Evolutionary conservation across 1,140 invertebrate genomes (phyloP).

Genomic region (Caligus rogercresseyi): DNA sequence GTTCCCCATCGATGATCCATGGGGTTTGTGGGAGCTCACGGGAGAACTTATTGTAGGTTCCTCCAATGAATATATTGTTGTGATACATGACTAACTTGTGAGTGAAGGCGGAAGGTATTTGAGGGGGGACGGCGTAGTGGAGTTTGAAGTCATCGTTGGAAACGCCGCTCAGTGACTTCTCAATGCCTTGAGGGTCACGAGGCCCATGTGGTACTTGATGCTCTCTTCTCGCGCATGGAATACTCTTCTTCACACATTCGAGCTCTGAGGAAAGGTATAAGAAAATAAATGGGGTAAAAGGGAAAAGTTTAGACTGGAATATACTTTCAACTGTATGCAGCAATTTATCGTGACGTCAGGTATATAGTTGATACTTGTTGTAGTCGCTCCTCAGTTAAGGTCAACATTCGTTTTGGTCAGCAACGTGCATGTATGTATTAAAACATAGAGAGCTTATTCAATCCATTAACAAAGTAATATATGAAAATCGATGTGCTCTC

Average conservation of each 20-base stretch:
- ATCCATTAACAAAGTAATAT: no score
- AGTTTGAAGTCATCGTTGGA: not conserved
- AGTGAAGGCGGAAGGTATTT: not conserved
- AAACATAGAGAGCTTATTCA: no score
- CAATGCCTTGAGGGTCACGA: conserved; percentile 1
- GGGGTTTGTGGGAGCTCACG: conserved; percentile 76
- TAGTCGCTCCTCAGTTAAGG: no score
- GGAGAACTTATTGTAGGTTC: conserved; percentile 61
- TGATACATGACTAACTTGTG: conserved; percentile 2
- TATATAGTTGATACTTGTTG: no score
- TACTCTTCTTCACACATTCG: conserved; percentile 24
- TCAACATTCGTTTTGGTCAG: no score
- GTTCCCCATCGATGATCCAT: conserved; percentile 68
- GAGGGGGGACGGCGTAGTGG: conserved; percentile 4
- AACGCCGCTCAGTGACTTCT: conserved; percentile 8
- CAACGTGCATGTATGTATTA: no score
- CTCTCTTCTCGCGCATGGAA: conserved; percentile 25
- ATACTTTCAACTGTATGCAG: no score
- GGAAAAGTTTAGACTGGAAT: no score
- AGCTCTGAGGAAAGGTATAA: not conserved
- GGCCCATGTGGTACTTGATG: conserved; percentile 20
- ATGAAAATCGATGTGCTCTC: no score
- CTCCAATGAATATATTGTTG: conserved; percentile 20
- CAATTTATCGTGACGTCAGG: no score
- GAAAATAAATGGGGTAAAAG: not conserved